These are phyloP conservation scores for Rhyzopertha dominica DNA, from an alignment of 1,140 invertebrate genomes.

Conservation along the genomic window DNA sequence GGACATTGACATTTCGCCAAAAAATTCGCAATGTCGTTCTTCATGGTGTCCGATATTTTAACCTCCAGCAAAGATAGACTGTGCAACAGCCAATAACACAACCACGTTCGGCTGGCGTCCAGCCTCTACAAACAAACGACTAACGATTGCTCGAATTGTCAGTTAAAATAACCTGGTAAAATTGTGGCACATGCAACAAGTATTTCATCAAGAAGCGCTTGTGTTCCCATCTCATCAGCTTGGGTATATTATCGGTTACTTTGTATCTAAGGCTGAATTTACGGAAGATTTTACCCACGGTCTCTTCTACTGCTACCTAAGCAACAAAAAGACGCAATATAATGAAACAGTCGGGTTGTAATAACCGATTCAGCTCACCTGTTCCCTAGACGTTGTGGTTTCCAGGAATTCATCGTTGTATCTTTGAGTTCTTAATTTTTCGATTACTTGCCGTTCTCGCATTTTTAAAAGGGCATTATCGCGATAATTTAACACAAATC, in stretches of 20 bases:
- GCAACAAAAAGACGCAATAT: slow-evolving; percentile 10
- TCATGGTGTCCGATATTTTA: slow-evolving; percentile 58
- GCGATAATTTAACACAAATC: too few species aligned
- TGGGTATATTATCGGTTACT: slow-evolving; percentile 47
- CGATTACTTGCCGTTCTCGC: too few species aligned
- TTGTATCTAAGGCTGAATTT: slow-evolving; percentile 23
- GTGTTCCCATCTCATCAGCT: slow-evolving; percentile 62
- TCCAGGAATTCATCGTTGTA: slow-evolving; percentile 48
- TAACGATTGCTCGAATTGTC: slow-evolving; percentile 16
- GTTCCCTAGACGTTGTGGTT: slow-evolving; percentile 53
- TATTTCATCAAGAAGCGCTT: slow-evolving; percentile 64
- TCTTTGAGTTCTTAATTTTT: slow-evolving; percentile 19
- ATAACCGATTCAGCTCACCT: slow-evolving; percentile 44
- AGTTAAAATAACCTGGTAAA: slow-evolving; percentile 58
- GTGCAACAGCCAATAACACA: slow-evolving; percentile 94
- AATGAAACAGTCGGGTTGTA: slow-evolving; percentile 1
- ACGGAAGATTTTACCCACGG: slow-evolving; percentile 28
- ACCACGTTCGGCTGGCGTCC: slow-evolving; percentile 92
- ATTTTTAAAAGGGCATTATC: too few species aligned
- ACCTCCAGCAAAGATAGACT: slow-evolving; percentile 77
- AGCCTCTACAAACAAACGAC: slow-evolving; percentile 61
- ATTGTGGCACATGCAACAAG: slow-evolving; percentile 58
- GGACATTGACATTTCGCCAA: slow-evolving; percentile 69
- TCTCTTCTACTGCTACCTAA: slow-evolving; percentile 32
- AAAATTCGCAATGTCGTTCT: slow-evolving; percentile 64